Percentiles rank a stretch among this genome's conserved stretches.
These are phyloP conservation scores for Proales similis DNA, from an alignment of 1,140 invertebrate species.

Conservation along the genomic window DNA sequence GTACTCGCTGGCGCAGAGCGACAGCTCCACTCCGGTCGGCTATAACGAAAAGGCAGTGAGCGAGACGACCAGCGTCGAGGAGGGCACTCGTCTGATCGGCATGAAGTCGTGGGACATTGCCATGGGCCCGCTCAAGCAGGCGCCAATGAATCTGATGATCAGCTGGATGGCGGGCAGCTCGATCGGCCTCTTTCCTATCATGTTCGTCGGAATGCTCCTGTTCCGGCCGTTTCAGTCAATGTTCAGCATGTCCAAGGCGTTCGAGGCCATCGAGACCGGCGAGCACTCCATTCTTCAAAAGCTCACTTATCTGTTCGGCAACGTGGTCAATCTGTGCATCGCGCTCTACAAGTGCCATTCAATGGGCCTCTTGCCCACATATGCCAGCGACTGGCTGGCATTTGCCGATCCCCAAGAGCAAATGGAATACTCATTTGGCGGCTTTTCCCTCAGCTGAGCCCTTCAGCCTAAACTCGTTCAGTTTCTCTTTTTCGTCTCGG, in stretches of 20 bases:
- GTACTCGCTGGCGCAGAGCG: background rate
- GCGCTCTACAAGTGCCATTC: constrained; percentile 97
- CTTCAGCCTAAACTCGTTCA: too few relatives aligned
- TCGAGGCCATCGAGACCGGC: constrained; percentile 54
- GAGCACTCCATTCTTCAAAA: constrained; percentile 76
- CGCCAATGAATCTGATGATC: constrained; percentile 98
- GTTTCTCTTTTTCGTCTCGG: too few relatives aligned
- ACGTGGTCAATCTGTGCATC: constrained; percentile 80
- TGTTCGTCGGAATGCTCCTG: constrained; percentile 99
- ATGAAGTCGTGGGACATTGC: constrained; percentile 84
- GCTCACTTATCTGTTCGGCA: constrained; percentile 86
- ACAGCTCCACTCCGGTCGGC: constrained; percentile 3
- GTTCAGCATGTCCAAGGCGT: constrained; percentile 61
- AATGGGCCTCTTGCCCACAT: constrained; percentile 93
- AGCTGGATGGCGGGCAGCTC: constrained; percentile 99
- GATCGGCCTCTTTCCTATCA: constrained; percentile 99
- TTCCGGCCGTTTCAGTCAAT: constrained; percentile 88
- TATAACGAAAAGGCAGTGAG: background rate
- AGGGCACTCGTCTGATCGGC: constrained; percentile 24
- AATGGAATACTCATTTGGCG: constrained; percentile 37
- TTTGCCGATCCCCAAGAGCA: constrained; percentile 33
- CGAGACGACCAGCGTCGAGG: constrained; percentile 18
- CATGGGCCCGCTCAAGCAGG: constrained; percentile 77
- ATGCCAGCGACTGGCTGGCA: constrained; percentile 88
- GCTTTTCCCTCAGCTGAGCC: constrained; percentile 8